phyloP scores from a whole-genome alignment of 2,888 invertebrate genomes.

The Parnassius glacialis region DNA sequence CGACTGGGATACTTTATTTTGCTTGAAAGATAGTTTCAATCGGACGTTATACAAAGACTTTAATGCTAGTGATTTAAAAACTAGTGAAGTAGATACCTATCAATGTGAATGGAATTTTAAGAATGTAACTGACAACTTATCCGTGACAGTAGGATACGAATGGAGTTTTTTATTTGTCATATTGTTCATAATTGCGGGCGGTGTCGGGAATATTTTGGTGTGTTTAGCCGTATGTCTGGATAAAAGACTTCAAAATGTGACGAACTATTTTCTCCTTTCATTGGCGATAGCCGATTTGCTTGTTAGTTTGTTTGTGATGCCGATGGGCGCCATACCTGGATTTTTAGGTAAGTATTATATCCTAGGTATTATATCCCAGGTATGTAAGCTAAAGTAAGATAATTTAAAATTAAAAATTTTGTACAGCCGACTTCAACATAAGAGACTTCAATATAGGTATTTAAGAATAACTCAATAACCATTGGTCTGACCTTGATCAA shows the following conservation, averaged over 20 bases:
- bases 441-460: too few relatives aligned
- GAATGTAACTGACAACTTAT: slow-evolving; percentile 46
- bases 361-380: too few relatives aligned
- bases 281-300: slow-evolving; percentile 96
- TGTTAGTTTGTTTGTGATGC: slow-evolving; percentile 97
- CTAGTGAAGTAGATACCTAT: slow-evolving; percentile 48
- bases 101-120: slow-evolving; percentile 63
- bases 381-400: too few relatives aligned
- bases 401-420: too few relatives aligned
- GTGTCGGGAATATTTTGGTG: slow-evolving; percentile 94
- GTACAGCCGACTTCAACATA: too few relatives aligned
- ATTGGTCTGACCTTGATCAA: too few relatives aligned
- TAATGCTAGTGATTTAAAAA: slow-evolving; percentile 42
- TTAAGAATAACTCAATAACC: too few relatives aligned
- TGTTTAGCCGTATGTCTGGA: slow-evolving; percentile 96
- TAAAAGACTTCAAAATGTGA: slow-evolving; percentile 94
- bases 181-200: slow-evolving; percentile 92
- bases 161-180: slow-evolving; percentile 93
- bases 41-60: slow-evolving; percentile 63
- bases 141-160: slow-evolving; percentile 77
- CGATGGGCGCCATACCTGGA: slow-evolving; percentile 95
- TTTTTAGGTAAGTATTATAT: slow-evolving; percentile 93
- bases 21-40: slow-evolving; percentile 53
- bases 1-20: slow-evolving; percentile 57
- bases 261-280: slow-evolving; percentile 96